Conservation (phyloP, 2,797 vertebrate genomes). For the Tinamus major region DNA sequence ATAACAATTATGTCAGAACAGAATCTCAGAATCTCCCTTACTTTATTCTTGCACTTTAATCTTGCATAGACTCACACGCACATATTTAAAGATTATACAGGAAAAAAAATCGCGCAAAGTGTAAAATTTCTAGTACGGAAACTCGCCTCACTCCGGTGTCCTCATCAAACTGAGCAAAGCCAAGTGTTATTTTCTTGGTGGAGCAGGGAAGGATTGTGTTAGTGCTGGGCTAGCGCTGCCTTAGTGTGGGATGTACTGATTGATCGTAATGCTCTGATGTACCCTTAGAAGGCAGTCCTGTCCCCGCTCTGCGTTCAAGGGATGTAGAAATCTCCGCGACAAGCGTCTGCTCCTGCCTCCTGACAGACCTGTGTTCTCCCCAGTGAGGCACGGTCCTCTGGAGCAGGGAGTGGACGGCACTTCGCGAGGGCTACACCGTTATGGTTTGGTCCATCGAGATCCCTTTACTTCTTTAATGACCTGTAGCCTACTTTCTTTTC, state of each 20-base stretch:
- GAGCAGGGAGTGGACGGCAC: background rate
- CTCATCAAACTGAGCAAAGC: accelerated
- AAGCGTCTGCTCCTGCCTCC: background rate
- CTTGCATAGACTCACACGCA: accelerated
- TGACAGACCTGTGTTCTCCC: too few species aligned
- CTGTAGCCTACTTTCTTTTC: background rate
- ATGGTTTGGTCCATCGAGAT: background rate
- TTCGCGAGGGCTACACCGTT: accelerated
- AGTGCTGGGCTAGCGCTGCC: background rate
- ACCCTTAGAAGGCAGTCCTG: background rate
- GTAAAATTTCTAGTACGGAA: accelerated
- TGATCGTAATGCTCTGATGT: too few species aligned
- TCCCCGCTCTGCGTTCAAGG: background rate
- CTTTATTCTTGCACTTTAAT: accelerated
- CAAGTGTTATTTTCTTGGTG: background rate
- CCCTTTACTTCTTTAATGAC: background rate
- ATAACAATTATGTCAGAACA: background rate
- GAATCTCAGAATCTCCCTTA: background rate
- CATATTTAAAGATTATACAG: accelerated
- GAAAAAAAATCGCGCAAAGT: background rate
- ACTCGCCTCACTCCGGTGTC: accelerated
- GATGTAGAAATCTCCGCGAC: background rate
- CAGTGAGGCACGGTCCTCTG: accelerated
- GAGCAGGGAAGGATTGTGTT: accelerated
- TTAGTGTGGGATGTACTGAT: background rate